Conservation (phyloP, 1,140 invertebrate genomes). For the Scylla paramamosain region DNA sequence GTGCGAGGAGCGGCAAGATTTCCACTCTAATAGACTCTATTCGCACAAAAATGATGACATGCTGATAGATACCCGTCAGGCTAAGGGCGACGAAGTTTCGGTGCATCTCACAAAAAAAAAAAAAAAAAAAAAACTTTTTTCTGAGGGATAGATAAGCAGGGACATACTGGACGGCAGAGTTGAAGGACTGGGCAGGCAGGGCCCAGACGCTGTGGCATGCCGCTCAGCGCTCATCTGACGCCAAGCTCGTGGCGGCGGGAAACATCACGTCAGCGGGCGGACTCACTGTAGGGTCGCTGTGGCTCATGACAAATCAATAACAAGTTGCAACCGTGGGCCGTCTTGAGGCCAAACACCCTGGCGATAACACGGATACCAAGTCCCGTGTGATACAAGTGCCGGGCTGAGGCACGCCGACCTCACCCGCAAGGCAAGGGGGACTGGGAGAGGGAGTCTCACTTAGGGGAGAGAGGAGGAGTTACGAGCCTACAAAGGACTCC, state of each 20-base stretch:
- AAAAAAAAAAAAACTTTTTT: neutral
- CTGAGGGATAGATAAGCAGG: neutral
- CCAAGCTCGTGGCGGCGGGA: conserved; percentile 1
- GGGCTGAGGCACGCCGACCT: neutral
- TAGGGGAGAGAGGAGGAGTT: neutral
- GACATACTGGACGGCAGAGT: neutral
- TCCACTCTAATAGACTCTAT: neutral
- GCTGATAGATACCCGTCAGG: neutral
- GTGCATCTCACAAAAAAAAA: neutral
- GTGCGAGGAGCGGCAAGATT: neutral
- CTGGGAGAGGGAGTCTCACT: too few relatives aligned
- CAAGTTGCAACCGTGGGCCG: neutral
- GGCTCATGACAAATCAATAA: conserved; percentile 6
- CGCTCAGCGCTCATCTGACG: neutral
- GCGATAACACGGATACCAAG: neutral
- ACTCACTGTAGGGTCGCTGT: neutral
- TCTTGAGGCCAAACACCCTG: neutral
- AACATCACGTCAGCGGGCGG: neutral
- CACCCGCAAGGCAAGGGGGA: neutral
- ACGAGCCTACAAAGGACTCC: conserved; percentile 11
- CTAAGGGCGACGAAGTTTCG: neutral
- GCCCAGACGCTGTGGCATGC: neutral
- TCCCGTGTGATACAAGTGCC: neutral
- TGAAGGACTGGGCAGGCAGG: neutral
- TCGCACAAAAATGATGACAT: too few relatives aligned